phyloP scores from a whole-genome alignment of 2,888 invertebrate genomes.

The Limenitis camilla region DNA sequence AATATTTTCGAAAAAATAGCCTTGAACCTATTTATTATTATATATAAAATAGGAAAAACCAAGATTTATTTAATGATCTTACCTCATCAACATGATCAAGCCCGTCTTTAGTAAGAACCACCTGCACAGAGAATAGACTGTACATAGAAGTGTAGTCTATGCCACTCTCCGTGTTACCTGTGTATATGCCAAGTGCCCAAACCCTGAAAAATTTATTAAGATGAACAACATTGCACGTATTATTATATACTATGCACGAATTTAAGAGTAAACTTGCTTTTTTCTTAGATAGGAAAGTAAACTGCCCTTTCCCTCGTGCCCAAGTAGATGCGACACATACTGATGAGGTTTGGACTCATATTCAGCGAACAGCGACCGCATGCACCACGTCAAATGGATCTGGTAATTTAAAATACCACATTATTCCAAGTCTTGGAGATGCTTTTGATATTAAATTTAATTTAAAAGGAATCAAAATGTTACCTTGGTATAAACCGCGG shows the following conservation, averaged over 20 bases:
- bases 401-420: constrained; percentile 26
- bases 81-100: constrained; percentile 79
- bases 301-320: constrained; percentile 90
- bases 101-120: constrained; percentile 86
- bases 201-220: constrained; percentile 63
- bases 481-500: no score
- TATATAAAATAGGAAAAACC: not conserved
- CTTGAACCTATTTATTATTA: no score
- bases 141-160: constrained; percentile 87
- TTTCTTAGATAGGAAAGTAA: constrained; percentile 84
- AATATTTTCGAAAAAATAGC: not conserved
- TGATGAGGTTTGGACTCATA: constrained; percentile 86
- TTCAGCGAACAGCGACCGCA: constrained; percentile 64
- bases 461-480: no score
- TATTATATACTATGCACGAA: not conserved
- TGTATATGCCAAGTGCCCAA: constrained; percentile 83
- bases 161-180: constrained; percentile 83
- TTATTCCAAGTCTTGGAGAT: no score
- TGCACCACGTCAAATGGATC: constrained; percentile 65
- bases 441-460: no score
- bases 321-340: constrained; percentile 85
- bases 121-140: constrained; percentile 81
- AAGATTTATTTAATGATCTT: not conserved
- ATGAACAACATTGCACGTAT: not conserved
- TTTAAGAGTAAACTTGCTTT: constrained; percentile 62